Evolutionary conservation across 2,888 invertebrate species (phyloP), one percentile per base, ranked within the genome.

Genomic region (Drosophila differens): DNA sequence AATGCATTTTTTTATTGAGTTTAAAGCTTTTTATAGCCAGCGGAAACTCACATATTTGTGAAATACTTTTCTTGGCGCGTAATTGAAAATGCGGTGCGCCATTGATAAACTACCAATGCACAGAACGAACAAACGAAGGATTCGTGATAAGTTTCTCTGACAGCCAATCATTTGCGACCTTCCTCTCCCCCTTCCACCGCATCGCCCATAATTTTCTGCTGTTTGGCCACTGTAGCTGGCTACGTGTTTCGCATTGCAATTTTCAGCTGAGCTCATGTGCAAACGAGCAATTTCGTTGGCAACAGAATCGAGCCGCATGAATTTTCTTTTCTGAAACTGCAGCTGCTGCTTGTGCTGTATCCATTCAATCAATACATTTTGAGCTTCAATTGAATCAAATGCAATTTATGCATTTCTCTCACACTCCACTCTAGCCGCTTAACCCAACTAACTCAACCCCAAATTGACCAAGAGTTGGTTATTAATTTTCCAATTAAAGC

Each of bases 211-310:
- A 30, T 60, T 10, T 52, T 51, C 41, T 54, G 52, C 55, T 39
- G 33, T 22, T 44, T 44, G 41, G 32, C 33, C 70, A 35, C 55
- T 62, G 65, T 19, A 41, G 51, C 55, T 55, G 51, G 69, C 78
- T 91, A 91, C 91, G 91, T 91, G 91, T 88, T 84, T 74, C 77
- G 91, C 78, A 89, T 85, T 83, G 79, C 82, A 90, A 91, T 89
- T 88, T 91, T 86, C 91, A 84, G 91, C 91, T 90, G 91, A 91
- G 91, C 88, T 91, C 90, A 89, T 91, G 86, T 81, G 81, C 85
- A 84, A 85, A 87, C 85, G 87, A 89, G 69, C 71, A 72, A 76
- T 87, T 85, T 81, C 64, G 63, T 61, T 72, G 77, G 78, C 65
- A 64, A 76, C 44, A 30, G 49, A 76, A 63, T 59, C 69, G 72